phyloP scores from a whole-genome alignment of 1,140 invertebrate genomes.

The Pogonus chalceus region DNA sequence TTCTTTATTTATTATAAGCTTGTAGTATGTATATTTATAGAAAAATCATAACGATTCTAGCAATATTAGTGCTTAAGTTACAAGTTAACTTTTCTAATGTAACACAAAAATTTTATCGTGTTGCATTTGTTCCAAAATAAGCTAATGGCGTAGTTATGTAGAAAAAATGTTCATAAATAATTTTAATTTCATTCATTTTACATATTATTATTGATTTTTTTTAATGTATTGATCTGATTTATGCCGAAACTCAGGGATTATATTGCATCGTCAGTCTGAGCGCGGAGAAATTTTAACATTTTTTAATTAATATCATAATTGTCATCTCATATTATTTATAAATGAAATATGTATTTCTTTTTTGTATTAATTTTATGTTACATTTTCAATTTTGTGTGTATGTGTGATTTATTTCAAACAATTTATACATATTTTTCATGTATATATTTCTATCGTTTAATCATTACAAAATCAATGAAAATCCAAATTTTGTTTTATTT shows the following conservation, averaged over 20 bases:
- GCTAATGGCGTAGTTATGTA: too few species aligned
- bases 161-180: too few species aligned
- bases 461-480: slow-evolving; percentile 5
- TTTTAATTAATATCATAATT: too few species aligned
- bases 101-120: background rate
- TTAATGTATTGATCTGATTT: background rate
- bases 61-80: slow-evolving; percentile 1
- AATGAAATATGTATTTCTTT: background rate
- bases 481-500: background rate
- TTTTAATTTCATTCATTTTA: too few species aligned
- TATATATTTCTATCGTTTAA: slow-evolving; percentile 4
- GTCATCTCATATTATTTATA: too few species aligned
- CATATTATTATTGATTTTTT: too few species aligned
- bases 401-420: background rate
- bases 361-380: background rate
- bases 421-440: slow-evolving; percentile 8
- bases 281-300: too few species aligned
- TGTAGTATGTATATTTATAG: slow-evolving; percentile 5
- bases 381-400: background rate
- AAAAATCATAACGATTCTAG: background rate
- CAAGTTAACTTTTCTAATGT: background rate
- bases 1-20: slow-evolving; percentile 2
- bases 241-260: background rate
- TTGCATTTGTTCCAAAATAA: background rate
- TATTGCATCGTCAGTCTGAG: background rate